phyloP scores from a whole-genome alignment of 2,888 invertebrate genomes.

The Dascillus cervinus region DNA sequence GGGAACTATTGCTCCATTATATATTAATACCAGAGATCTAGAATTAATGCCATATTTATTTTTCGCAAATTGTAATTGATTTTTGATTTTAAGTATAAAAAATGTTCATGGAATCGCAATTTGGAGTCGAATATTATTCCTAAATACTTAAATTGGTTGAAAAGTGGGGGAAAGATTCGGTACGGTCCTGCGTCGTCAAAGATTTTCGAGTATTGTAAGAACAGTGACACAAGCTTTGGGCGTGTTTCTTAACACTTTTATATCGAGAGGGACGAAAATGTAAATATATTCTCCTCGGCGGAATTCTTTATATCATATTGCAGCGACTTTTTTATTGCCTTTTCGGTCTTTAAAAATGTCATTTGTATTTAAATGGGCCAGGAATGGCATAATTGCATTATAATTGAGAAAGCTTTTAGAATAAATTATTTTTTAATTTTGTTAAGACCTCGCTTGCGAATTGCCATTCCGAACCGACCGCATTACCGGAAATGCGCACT shows the following conservation, averaged over 20 bases:
- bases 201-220: conserved; percentile 5
- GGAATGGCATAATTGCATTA: conserved; percentile 26
- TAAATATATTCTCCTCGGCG: conserved; percentile 27
- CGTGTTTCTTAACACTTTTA: conserved; percentile 16
- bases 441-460: no score
- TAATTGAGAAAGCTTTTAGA: conserved; percentile 19
- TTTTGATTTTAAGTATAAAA: no score
- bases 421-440: conserved; percentile 5
- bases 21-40: no score
- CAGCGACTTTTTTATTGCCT: conserved; percentile 31
- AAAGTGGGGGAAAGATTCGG: no score
- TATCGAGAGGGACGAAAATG: conserved; percentile 18
- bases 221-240: conserved; percentile 16
- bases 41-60: no score
- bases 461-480: no score
- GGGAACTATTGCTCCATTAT: no score
- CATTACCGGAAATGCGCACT: no score
- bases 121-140: no score
- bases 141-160: no score
- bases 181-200: neutral
- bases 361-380: conserved; percentile 33
- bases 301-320: conserved; percentile 30
- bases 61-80: no score
- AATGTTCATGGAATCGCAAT: no score
- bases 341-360: conserved; percentile 29